Percentiles rank a stretch among this genome's conserved stretches.
phyloP scores from a whole-genome alignment of 1,140 invertebrate genomes.

The Panagrolaimus sp. region DNA sequence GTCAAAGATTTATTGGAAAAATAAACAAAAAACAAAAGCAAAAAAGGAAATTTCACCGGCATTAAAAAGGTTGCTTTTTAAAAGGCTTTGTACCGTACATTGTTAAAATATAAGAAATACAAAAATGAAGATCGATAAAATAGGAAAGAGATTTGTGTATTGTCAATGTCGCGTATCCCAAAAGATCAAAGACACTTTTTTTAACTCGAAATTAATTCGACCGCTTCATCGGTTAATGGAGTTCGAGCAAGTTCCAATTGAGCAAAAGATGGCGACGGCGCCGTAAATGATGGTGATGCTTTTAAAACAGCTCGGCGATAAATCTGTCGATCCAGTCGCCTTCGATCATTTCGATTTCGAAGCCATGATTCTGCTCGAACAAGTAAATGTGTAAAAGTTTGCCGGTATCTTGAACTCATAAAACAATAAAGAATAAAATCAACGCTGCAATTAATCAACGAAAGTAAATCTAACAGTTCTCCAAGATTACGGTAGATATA shows the following conservation, averaged over 20 bases:
- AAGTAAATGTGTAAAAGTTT: conserved; percentile 18
- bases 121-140: too few species aligned
- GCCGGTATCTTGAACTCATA: conserved; percentile 18
- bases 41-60: too few species aligned
- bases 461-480: conserved; percentile 20
- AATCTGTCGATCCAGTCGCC: background rate
- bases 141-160: too few species aligned
- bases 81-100: too few species aligned
- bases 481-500: conserved; percentile 23
- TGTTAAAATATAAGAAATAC: too few species aligned
- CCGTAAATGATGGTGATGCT: background rate
- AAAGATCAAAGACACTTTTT: too few species aligned
- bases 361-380: conserved; percentile 7
- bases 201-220: too few species aligned
- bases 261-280: background rate
- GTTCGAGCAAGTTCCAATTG: background rate
- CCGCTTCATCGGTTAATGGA: too few species aligned
- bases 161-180: too few species aligned
- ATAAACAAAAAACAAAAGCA: too few species aligned
- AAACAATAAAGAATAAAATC: conserved; percentile 22
- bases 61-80: too few species aligned
- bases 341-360: background rate
- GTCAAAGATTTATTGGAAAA: too few species aligned
- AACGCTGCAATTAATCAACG: conserved; percentile 24
- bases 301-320: conserved; percentile 2